Conservation (phyloP, 2,888 invertebrate genomes). For the Cantharis rufa region DNA sequence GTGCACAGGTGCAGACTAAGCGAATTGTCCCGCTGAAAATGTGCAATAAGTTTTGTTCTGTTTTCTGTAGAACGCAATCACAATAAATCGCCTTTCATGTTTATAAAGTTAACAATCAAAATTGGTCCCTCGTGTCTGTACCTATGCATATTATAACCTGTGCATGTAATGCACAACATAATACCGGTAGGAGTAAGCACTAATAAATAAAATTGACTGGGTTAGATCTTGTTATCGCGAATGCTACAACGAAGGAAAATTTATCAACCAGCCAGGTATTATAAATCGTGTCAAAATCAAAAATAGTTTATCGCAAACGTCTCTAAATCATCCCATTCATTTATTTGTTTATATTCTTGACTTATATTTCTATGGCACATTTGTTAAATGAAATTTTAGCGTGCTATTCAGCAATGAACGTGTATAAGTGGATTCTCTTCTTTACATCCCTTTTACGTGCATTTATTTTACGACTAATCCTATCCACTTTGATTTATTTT, state of each 20-base stretch:
- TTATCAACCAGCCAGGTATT: background rate
- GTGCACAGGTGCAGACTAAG: background rate
- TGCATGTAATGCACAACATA: background rate
- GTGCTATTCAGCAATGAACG: slow-evolving; percentile 22
- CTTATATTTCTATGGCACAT: slow-evolving; percentile 20
- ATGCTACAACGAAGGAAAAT: background rate
- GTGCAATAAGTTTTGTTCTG: background rate
- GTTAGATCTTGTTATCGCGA: background rate
- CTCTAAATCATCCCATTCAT: background rate
- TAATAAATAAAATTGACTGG: background rate
- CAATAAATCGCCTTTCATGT: background rate
- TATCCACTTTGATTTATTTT: slow-evolving; percentile 24
- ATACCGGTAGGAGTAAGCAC: background rate
- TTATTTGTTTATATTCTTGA: slow-evolving; percentile 27
- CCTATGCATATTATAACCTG: background rate
- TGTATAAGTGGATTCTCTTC: slow-evolving; percentile 10
- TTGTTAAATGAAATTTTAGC: slow-evolving; percentile 29
- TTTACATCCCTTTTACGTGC: slow-evolving; percentile 21
- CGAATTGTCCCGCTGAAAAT: background rate
- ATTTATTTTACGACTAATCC: slow-evolving; percentile 29
- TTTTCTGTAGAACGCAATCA: background rate
- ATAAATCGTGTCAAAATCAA: background rate
- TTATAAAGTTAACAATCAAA: background rate
- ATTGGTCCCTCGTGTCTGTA: background rate
- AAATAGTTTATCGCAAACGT: background rate